Evolutionary conservation across 2,888 invertebrate species (phyloP).

Genomic region (Autographa pulchrina): DNA sequence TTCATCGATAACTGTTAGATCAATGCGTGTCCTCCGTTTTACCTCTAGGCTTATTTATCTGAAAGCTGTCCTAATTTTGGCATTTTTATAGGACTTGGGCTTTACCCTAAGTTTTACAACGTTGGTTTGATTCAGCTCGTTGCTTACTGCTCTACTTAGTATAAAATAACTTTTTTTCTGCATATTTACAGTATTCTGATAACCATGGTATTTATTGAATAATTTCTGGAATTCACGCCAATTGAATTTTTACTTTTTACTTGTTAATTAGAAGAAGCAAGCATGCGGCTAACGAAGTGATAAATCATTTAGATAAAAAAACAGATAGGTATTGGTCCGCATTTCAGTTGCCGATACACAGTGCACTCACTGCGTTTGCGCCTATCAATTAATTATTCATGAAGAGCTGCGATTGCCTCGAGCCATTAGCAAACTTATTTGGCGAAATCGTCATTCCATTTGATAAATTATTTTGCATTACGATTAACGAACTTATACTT

Average conservation of each 20-base stretch:
- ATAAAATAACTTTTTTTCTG: too few relatives aligned
- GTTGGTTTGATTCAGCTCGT: too few relatives aligned
- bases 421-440: slow-evolving; percentile 35
- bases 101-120: too few relatives aligned
- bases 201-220: not conserved
- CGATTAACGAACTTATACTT: not conserved
- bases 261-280: slow-evolving; percentile 28
- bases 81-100: too few relatives aligned
- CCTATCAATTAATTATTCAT: slow-evolving; percentile 42
- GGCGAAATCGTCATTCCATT: slow-evolving; percentile 28
- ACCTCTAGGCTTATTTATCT: too few relatives aligned
- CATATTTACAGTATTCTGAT: not conserved
- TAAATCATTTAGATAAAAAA: slow-evolving; percentile 28
- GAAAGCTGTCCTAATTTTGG: too few relatives aligned
- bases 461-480: slow-evolving; percentile 6
- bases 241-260: slow-evolving; percentile 9
- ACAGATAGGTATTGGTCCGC: slow-evolving; percentile 9
- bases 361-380: slow-evolving; percentile 12
- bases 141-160: too few relatives aligned
- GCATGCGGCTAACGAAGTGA: slow-evolving; percentile 33
- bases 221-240: slow-evolving; percentile 9
- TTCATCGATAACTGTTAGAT: slow-evolving; percentile 32
- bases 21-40: not conserved
- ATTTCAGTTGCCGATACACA: slow-evolving; percentile 2
- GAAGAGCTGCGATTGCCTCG: slow-evolving; percentile 25